Conservation (phyloP, 2,797 vertebrate species). For the Rhabdomys pumilio region DNA sequence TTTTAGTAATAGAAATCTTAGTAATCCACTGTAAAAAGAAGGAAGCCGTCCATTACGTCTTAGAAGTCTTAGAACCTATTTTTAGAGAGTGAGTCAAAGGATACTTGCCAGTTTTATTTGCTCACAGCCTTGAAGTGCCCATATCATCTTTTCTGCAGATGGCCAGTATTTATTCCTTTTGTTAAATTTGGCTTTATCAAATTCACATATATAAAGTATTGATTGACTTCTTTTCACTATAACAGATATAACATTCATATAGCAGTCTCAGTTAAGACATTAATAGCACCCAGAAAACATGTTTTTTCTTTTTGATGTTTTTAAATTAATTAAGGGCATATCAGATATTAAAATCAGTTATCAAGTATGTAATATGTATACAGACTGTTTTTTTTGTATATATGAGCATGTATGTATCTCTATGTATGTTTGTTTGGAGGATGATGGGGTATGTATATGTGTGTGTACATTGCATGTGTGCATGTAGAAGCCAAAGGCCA, state of each 20-base stretch:
- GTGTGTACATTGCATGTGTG: no score
- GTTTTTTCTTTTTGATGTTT: constrained; percentile 5
- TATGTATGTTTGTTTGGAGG: not conserved
- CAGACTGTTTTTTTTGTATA: not conserved
- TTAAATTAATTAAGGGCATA: not conserved
- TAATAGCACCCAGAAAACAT: not conserved
- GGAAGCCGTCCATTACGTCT: not conserved
- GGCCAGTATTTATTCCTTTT: constrained; percentile 28
- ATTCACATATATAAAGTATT: not conserved
- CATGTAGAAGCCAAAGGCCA: not conserved
- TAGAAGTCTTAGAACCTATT: not conserved
- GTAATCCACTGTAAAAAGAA: not conserved
- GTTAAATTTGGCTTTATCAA: constrained; percentile 34
- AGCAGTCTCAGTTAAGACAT: constrained; percentile 15
- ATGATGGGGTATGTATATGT: not conserved
- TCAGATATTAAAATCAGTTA: not conserved
- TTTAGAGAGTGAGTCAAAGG: not conserved
- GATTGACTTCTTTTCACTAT: constrained; percentile 43
- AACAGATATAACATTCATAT: not conserved
- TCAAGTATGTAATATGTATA: not conserved
- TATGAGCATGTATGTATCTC: not conserved
- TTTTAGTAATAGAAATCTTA: constrained; percentile 9
- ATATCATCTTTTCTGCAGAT: not conserved
- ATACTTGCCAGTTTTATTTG: not conserved
- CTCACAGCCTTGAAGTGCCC: not conserved